Conservation (phyloP, 2,888 invertebrate genomes). For the Limulus polyphemus region DNA sequence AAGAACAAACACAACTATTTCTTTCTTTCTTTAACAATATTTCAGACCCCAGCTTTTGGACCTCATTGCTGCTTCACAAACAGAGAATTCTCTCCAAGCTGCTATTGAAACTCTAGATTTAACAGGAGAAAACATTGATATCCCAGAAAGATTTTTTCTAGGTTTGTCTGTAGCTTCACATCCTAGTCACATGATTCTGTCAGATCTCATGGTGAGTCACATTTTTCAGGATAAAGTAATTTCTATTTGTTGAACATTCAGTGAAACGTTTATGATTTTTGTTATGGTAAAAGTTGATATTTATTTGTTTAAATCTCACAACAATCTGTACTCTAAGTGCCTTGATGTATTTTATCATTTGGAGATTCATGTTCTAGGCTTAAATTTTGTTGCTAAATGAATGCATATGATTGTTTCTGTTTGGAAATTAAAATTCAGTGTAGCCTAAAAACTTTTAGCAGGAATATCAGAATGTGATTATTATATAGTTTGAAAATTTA, state of each 20-base stretch:
- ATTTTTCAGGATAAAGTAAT: not conserved
- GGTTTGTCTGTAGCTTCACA: constrained; percentile 54
- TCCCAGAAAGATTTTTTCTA: constrained; percentile 60
- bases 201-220: constrained; percentile 31
- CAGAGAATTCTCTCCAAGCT: constrained; percentile 52
- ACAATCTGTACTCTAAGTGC: too few relatives aligned
- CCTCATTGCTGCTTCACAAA: constrained; percentile 32
- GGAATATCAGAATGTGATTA: too few relatives aligned
- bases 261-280: not conserved
- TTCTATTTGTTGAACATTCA: not conserved
- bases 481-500: too few relatives aligned
- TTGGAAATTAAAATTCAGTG: too few relatives aligned
- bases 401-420: too few relatives aligned
- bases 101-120: constrained; percentile 48
- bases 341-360: too few relatives aligned
- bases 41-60: constrained; percentile 22
- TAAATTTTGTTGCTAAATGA: too few relatives aligned
- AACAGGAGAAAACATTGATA: constrained; percentile 44
- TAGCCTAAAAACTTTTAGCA: too few relatives aligned
- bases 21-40: not conserved
- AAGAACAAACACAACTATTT: not conserved
- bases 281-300: too few relatives aligned
- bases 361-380: too few relatives aligned
- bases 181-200: constrained; percentile 45
- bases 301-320: too few relatives aligned